These are phyloP conservation scores for Sarcophaga rosellei DNA, from an alignment of 2,888 invertebrate genomes.

Conservation along the genomic window DNA sequence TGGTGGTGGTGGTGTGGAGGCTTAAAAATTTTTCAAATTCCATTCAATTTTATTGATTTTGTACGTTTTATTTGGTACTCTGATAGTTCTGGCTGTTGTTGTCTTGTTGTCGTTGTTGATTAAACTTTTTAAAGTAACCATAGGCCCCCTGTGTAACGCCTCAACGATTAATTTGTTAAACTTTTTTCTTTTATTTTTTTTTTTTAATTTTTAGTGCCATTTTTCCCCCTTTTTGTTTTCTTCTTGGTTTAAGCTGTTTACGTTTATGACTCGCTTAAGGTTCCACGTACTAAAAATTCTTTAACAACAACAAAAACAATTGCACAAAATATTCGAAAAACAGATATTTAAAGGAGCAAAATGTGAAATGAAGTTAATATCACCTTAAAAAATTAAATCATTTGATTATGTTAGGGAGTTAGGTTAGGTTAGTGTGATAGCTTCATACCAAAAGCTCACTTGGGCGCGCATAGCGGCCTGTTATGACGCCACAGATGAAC, in stretches of 20 bases:
- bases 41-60: conserved; percentile 19
- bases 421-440: too few relatives aligned
- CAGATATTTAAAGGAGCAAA: not conserved
- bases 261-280: conserved; percentile 18
- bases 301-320: too few relatives aligned
- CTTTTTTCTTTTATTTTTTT: conserved; percentile 1
- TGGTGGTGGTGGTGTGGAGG: too few relatives aligned
- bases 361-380: too few relatives aligned
- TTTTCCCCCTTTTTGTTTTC: not conserved
- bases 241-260: not conserved
- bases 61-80: not conserved
- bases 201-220: conserved; percentile 29
- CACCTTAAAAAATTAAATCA: too few relatives aligned
- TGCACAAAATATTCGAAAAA: not conserved
- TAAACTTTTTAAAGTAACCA: conserved; percentile 49
- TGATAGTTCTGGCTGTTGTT: not conserved
- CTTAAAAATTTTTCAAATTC: conserved; percentile 26
- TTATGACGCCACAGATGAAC: too few relatives aligned
- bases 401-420: not conserved
- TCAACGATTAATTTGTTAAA: conserved; percentile 70
- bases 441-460: too few relatives aligned
- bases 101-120: not conserved
- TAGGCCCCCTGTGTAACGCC: conserved; percentile 64
- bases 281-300: not conserved
- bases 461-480: too few relatives aligned